These are phyloP conservation scores for Discoglossus pictus DNA, from an alignment of 2,797 vertebrate species.

Conservation along the genomic window DNA sequence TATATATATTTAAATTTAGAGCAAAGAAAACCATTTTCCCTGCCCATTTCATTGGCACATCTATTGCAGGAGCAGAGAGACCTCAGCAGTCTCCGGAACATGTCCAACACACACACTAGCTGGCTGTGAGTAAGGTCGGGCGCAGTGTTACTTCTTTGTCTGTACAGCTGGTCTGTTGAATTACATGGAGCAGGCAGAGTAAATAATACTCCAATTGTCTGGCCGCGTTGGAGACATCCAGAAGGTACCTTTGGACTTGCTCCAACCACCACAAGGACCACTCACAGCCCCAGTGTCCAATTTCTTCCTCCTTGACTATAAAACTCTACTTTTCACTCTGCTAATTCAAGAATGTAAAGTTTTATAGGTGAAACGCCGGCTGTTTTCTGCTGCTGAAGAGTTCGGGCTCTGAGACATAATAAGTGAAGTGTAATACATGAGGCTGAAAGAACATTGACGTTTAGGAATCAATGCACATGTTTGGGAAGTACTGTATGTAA, in stretches of 20 bases:
- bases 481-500: too few relatives aligned
- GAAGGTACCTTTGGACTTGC: constrained; percentile 77
- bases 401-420: neutral
- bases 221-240: constrained; percentile 77
- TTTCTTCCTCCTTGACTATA: constrained; percentile 76
- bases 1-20: too few relatives aligned
- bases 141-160: constrained; percentile 75
- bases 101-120: too few relatives aligned
- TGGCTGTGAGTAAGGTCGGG: constrained; percentile 66
- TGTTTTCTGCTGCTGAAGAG: constrained; percentile 47
- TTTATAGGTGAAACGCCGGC: constrained; percentile 61
- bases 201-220: constrained; percentile 81
- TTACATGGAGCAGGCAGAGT: constrained; percentile 70
- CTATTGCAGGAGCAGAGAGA: constrained; percentile 50
- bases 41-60: neutral
- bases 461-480: too few relatives aligned
- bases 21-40: too few relatives aligned
- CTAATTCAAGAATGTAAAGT: constrained; percentile 73
- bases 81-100: too few relatives aligned
- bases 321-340: constrained; percentile 64
- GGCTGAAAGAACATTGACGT: too few relatives aligned
- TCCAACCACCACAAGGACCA: constrained; percentile 77
- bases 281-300: constrained; percentile 79
- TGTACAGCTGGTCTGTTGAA: constrained; percentile 78
- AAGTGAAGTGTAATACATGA: too few relatives aligned